Conservation (phyloP, 2,113 vertebrate genomes). For the Tragelaphus imberbis region DNA sequence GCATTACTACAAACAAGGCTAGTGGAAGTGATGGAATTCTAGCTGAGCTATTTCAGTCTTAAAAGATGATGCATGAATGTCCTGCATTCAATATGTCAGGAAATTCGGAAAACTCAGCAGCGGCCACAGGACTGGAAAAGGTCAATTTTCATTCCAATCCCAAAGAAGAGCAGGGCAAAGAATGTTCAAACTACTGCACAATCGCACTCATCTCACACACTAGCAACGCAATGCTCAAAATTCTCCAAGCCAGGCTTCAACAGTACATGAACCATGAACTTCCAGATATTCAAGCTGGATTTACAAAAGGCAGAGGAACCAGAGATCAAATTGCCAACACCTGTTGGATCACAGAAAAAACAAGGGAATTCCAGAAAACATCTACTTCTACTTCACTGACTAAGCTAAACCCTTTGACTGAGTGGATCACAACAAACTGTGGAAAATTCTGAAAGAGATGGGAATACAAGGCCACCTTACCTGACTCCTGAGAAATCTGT, state of each 20-base stretch:
- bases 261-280: neutral
- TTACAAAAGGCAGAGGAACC: neutral
- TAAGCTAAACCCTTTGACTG: neutral
- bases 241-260: neutral
- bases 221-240: neutral
- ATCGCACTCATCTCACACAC: neutral
- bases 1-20: neutral
- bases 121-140: neutral
- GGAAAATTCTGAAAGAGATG: neutral
- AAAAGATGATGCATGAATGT: neutral
- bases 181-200: neutral
- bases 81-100: neutral
- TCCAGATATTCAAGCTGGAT: neutral
- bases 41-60: neutral
- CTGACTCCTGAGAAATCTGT: neutral
- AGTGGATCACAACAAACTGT: neutral
- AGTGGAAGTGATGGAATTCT: neutral
- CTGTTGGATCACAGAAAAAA: neutral
- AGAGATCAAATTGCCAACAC: neutral
- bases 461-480: neutral
- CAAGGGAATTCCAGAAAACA: neutral
- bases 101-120: neutral
- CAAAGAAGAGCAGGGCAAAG: neutral
- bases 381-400: neutral
- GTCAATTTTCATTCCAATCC: neutral